Conservation (phyloP, 2,888 invertebrate species). For the Orthosia gracilis region DNA sequence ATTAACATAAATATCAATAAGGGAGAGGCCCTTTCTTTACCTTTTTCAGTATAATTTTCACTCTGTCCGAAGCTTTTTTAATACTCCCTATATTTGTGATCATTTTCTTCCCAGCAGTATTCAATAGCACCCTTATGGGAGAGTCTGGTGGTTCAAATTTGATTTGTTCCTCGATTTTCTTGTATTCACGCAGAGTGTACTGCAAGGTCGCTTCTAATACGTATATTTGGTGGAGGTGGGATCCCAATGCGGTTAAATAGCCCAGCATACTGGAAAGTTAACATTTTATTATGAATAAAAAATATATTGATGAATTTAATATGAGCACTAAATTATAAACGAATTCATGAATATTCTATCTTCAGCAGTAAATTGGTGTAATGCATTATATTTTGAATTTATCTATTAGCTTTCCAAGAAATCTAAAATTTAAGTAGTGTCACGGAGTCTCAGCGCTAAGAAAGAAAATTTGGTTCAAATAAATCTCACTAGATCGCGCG, state of each 20-base stretch:
- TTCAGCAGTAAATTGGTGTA: neutral
- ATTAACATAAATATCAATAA: no score
- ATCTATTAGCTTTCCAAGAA: neutral
- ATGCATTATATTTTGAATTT: neutral
- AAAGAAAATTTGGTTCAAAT: no score
- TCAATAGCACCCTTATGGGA: conserved; percentile 71
- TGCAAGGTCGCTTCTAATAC: conserved; percentile 91
- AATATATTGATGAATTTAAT: no score
- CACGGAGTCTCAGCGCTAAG: no score
- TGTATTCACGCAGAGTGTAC: conserved; percentile 88
- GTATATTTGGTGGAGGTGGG: conserved; percentile 91
- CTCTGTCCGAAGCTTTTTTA: conserved; percentile 76
- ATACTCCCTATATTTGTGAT: conserved; percentile 77
- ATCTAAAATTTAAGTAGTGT: neutral
- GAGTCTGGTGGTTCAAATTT: conserved; percentile 84
- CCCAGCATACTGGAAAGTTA: conserved; percentile 88
- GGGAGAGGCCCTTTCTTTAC: conserved; percentile 64
- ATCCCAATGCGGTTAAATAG: conserved; percentile 89
- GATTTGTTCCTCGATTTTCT: conserved; percentile 76
- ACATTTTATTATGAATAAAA: neutral
- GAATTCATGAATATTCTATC: neutral
- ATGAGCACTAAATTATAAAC: neutral
- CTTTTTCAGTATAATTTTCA: conserved; percentile 78
- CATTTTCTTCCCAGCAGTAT: conserved; percentile 75
- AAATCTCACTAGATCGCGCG: no score